phyloP scores from a whole-genome alignment of 2,888 invertebrate genomes.

The Netelia fuscicornis region DNA sequence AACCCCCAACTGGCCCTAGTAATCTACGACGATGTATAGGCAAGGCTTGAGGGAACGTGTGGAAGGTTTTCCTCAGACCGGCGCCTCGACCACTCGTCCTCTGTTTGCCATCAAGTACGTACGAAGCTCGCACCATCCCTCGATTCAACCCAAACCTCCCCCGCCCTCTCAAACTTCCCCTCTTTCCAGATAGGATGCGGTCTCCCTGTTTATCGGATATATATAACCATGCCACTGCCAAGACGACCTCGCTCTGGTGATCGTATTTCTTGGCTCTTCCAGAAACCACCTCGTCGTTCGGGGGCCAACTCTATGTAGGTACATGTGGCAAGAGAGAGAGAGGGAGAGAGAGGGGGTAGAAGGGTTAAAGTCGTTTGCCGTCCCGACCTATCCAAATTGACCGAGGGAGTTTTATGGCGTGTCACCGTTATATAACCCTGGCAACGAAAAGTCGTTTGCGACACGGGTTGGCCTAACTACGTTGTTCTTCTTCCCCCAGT shows the following conservation, averaged over 20 bases:
- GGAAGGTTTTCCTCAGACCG: conserved; percentile 37
- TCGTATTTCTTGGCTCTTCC: conserved; percentile 63
- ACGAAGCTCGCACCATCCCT: conserved; percentile 49
- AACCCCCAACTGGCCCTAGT: conserved; percentile 22
- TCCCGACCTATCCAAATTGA: conserved; percentile 50
- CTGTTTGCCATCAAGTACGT: conserved; percentile 27
- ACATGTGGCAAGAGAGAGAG: neutral
- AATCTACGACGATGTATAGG: conserved; percentile 48
- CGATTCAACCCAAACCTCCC: conserved; percentile 32
- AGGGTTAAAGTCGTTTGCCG: conserved; percentile 29
- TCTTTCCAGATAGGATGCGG: conserved; percentile 53
- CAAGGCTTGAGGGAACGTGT: conserved; percentile 46
- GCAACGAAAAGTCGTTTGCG: neutral
- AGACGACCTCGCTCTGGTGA: conserved; percentile 53
- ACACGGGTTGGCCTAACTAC: neutral
- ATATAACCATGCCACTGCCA: conserved; percentile 43
- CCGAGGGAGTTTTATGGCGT: conserved; percentile 54
- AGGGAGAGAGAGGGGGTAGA: neutral
- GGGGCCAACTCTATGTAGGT: neutral
- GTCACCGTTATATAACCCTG: neutral
- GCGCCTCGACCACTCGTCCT: conserved; percentile 12
- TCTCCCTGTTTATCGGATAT: conserved; percentile 61
- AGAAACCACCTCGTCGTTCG: conserved; percentile 9
- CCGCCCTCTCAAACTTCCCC: conserved; percentile 34
- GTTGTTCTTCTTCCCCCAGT: neutral